Percentiles rank a stretch among this genome's conserved stretches.
Evolutionary conservation across 2,888 invertebrate genomes (phyloP).

Genomic region (Tenthredo distinguenda): DNA sequence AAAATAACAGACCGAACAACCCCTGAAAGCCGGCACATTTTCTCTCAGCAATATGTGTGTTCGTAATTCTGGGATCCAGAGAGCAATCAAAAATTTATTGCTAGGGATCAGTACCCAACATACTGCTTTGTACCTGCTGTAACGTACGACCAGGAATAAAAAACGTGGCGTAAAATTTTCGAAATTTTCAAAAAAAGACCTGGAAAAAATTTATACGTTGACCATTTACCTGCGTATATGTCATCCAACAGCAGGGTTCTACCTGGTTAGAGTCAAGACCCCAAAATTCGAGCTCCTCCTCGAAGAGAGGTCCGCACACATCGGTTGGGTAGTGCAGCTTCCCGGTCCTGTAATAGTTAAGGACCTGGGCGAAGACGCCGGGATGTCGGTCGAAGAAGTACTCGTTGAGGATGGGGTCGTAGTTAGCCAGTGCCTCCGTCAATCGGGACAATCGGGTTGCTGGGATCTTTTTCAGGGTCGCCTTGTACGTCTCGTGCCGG

Average conservation of each 20-base stretch:
- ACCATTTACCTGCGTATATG: slow-evolving; percentile 91
- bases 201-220: neutral
- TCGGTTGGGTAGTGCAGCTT: slow-evolving; percentile 99
- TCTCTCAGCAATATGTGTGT: neutral
- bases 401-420: slow-evolving; percentile 99
- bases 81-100: slow-evolving; percentile 23
- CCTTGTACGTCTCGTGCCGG: slow-evolving; percentile 97
- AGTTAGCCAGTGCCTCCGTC: slow-evolving; percentile 98
- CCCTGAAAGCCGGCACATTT: neutral
- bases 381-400: slow-evolving; percentile 99
- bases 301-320: slow-evolving; percentile 99
- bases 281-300: slow-evolving; percentile 99
- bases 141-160: neutral
- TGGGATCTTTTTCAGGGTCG: slow-evolving; percentile 98
- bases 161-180: neutral
- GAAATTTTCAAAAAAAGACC: neutral
- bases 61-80: neutral
- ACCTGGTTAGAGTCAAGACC: slow-evolving; percentile 99
- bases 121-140: neutral
- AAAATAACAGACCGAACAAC: slow-evolving; percentile 16
- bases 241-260: slow-evolving; percentile 99
- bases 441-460: slow-evolving; percentile 96
- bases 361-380: slow-evolving; percentile 97
- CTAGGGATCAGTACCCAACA: neutral
- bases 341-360: slow-evolving; percentile 99